Evolutionary conservation across 2,113 vertebrate species (phyloP).

Genomic region (Pica pica): DNA sequence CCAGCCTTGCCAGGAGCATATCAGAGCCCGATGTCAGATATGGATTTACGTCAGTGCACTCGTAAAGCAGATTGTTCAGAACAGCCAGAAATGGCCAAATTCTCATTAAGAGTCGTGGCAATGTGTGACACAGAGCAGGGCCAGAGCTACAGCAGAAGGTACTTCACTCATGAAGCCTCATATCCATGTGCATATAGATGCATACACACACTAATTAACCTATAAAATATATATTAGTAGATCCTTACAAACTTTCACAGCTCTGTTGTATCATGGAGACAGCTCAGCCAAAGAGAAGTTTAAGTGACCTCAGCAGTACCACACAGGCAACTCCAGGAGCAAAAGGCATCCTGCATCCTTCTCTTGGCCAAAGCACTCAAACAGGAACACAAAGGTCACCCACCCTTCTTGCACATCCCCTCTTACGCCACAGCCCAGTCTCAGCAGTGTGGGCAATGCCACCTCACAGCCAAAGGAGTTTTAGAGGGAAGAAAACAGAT

Average conservation of each 20-base stretch:
- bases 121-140: neutral
- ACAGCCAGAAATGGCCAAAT: neutral
- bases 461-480: neutral
- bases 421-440: neutral
- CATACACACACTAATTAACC: neutral
- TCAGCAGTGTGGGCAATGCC: neutral
- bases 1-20: neutral
- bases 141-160: neutral
- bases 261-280: fast-evolving
- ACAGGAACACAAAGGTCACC: neutral
- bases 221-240: fast-evolving
- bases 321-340: neutral
- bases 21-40: conserved; percentile 5
- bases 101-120: neutral
- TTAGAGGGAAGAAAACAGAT: neutral
- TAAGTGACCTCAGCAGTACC: neutral
- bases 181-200: no score
- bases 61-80: neutral
- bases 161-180: neutral
- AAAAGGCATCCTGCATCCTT: neutral
- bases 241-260: neutral
- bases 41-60: neutral
- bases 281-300: neutral
- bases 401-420: neutral
- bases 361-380: neutral